Conservation (phyloP, 2,113 vertebrate species). For the Ciconia stormi region DNA sequence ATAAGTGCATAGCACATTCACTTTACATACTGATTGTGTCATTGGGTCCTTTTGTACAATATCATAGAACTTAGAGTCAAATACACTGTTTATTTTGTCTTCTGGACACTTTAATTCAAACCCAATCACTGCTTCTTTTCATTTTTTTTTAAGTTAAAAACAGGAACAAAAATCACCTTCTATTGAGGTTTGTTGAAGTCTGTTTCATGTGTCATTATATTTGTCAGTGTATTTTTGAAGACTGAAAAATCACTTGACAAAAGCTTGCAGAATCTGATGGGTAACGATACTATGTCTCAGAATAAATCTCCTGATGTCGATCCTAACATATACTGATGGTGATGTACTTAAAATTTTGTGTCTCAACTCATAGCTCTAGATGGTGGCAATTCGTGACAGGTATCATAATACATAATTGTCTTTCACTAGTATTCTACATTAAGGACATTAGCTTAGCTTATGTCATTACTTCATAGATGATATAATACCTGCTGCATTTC, state of each 20-base stretch:
- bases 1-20: background rate
- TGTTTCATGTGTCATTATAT: background rate
- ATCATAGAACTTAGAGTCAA: background rate
- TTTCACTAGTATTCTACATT: background rate
- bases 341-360: background rate
- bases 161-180: background rate
- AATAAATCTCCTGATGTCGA: background rate
- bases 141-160: background rate
- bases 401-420: background rate
- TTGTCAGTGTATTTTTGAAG: background rate
- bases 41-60: background rate
- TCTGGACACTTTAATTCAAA: background rate
- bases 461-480: background rate
- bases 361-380: background rate
- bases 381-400: background rate
- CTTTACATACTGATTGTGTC: background rate
- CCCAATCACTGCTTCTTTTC: background rate
- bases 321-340: background rate
- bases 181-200: background rate
- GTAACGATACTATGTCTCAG: background rate
- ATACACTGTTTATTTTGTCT: background rate
- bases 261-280: background rate
- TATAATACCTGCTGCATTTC: background rate
- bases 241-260: background rate
- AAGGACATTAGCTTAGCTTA: background rate